Evolutionary conservation across 1,140 invertebrate genomes (phyloP).

Genomic region (Harlomillsia oculata): DNA sequence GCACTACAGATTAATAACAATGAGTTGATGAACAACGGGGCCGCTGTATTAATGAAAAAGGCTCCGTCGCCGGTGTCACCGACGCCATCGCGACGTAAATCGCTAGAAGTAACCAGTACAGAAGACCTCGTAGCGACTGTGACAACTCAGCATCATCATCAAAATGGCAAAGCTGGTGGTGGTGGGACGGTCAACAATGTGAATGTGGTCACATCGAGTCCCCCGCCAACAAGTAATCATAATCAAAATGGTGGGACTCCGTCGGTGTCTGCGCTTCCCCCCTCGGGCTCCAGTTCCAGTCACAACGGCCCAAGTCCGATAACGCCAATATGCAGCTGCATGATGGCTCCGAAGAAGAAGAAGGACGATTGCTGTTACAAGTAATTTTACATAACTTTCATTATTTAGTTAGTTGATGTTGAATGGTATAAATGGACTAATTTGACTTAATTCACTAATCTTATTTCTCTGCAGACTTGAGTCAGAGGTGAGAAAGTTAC

Average conservation of each 20-base stretch:
- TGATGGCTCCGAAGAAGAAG: constrained; percentile 23
- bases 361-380: constrained; percentile 6
- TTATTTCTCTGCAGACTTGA: constrained; percentile 44
- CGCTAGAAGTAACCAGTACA: constrained; percentile 13
- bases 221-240: constrained; percentile 22
- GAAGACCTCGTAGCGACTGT: background rate
- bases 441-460: background rate
- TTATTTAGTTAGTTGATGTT: too few species aligned
- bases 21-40: constrained; percentile 30
- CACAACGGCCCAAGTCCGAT: constrained; percentile 10
- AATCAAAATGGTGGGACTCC: constrained; percentile 23
- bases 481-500: constrained; percentile 65
- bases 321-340: constrained; percentile 11
- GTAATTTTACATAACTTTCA: too few species aligned
- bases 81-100: constrained; percentile 24
- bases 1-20: constrained; percentile 32
- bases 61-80: constrained; percentile 16
- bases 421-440: too few species aligned
- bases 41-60: constrained; percentile 33
- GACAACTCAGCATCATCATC: constrained; percentile 3
- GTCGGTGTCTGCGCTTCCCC: background rate
- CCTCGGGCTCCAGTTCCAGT: constrained; percentile 18
- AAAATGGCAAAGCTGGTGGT: constrained; percentile 1
- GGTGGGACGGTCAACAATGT: background rate
- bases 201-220: background rate